Conservation (phyloP, 1,140 invertebrate species). For the Lutraria rhynchaena region DNA sequence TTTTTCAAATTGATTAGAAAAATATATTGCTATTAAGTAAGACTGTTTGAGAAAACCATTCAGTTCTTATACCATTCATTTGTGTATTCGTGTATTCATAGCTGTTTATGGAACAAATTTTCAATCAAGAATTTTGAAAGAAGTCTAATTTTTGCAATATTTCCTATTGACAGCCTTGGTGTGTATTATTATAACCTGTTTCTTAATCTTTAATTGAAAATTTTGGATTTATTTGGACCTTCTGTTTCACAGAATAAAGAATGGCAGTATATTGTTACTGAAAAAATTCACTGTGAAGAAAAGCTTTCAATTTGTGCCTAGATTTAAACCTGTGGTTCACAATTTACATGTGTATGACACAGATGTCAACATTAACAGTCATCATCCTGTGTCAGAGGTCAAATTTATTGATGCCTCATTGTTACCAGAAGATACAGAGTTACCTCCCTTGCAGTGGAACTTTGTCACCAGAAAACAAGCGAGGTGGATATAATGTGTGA, state of each 20-base stretch:
- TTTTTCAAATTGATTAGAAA: too few relatives aligned
- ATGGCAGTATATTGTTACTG: conserved; percentile 64
- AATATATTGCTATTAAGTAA: too few relatives aligned
- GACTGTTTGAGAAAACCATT: too few relatives aligned
- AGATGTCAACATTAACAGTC: conserved; percentile 66
- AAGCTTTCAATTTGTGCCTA: conserved; percentile 39
- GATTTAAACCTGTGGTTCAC: conserved; percentile 13
- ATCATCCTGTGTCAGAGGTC: conserved; percentile 60
- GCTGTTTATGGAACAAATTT: too few relatives aligned
- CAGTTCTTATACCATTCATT: too few relatives aligned
- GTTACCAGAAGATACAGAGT: conserved; percentile 39
- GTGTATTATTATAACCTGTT: too few relatives aligned
- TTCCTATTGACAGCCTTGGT: too few relatives aligned
- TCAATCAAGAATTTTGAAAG: too few relatives aligned
- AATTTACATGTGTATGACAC: conserved; percentile 47
- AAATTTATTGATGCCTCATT: conserved; percentile 37
- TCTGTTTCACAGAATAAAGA: conserved; percentile 66
- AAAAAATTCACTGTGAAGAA: conserved; percentile 66
- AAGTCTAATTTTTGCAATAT: neutral
- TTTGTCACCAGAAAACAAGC: conserved; percentile 56
- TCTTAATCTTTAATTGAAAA: too few relatives aligned
- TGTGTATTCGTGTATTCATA: too few relatives aligned
- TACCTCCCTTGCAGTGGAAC: conserved; percentile 49
- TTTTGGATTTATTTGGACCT: too few relatives aligned
- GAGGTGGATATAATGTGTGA: conserved; percentile 51